Evolutionary conservation across 2,888 invertebrate genomes (phyloP), one percentile per base, ranked within the genome.

Genomic region (Pseudococcus viburni): DNA sequence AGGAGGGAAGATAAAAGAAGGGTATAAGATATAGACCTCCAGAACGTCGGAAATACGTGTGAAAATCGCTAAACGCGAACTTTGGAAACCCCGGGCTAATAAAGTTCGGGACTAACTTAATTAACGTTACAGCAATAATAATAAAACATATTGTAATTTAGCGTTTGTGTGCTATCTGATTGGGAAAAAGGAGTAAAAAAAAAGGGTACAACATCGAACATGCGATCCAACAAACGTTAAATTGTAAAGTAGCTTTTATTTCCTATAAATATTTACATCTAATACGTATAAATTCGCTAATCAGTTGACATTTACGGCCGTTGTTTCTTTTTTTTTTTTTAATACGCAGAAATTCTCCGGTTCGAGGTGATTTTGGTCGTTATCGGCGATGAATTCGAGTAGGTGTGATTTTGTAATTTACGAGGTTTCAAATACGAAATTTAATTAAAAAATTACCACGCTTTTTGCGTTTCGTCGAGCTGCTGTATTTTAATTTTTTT

Each of bases 51-150:
- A 73, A 73, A 59, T 59, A 5, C 59, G 59, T 5, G 59, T 73
- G 68, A 33, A 73, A 73, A 73, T 1, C 2, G 0, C 68, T 11
- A 2, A 26, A 15, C 7, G 22, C 33, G 33, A 73, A 80, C 9
- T 80, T 80, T 80, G 80, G 80, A 80, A 80, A 39, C 80, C 80
- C 80, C 19, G 80, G 15, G 39, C 42, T 80, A 80, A 85, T 84
- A 84, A 51, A 85, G 59, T 85, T 85, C 59, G 55, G 59, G 59
- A 85, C 85, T 85, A 85, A 85, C 85, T 85, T 85, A 85, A 85
- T 85, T 85, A 85, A 85, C 85, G 85, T 51, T 55, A 85, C 85
- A 85, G 42, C 80, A 39, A 42, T 80, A 73, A 73, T 73, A 80
- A 46, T 80, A 80, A 80, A 80, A 80, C 80, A 80, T 80, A 80